Base-by-base conservation (phyloP, 35 echinoderm and acorn worm species). In the Ophiothrix spiculata region DNA sequence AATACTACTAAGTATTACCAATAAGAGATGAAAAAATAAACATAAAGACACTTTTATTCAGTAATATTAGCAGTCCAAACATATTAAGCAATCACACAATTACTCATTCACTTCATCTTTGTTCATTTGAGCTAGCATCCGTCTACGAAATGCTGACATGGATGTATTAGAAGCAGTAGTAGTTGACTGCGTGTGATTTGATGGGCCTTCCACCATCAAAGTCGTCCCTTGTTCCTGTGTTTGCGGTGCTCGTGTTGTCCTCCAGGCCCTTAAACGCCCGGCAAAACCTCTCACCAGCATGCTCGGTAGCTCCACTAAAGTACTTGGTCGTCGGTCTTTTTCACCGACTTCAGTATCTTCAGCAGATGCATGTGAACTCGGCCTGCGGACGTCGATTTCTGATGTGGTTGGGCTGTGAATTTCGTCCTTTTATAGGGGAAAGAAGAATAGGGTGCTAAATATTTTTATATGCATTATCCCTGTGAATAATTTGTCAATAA, bases 291-390 rank as follows among this genome's bases (percentile, higher is more conserved):
- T 21, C 4, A 82, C 33, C 38, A 82, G 34, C 38, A 82, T 39
- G 23, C 40, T 45, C 33, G 80, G 80, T n/a, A 82, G 34, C 33
- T 82, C 80, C 8, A 45, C 40, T 21, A 84, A 56, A 10, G 81
- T 84, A 28, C 81, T 84, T 13, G 49, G 42, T 84, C 81, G 17
- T 64, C 81, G 35, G 0, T 84, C 80, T 64, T 41, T 8, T 21
- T 54, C 45, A 54, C 21, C 21, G 45, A 28, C 6, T 4, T 69
- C 60, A 69, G 23, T n/a, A 28, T 15, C 23, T 4, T 28, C 29
- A 2, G 17, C 60, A 25, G 60, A 4, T 69, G 29, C 1, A 10
- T 69, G 60, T 4, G 60, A 69, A 69, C 60, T 69, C 29, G 60
- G 4, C n/a, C n/a, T n/a, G 29, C 29, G 60, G 23, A 28, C 17